Evolutionary conservation across 2,113 vertebrate genomes (phyloP).

Genomic region (Dolichotis patagonum): DNA sequence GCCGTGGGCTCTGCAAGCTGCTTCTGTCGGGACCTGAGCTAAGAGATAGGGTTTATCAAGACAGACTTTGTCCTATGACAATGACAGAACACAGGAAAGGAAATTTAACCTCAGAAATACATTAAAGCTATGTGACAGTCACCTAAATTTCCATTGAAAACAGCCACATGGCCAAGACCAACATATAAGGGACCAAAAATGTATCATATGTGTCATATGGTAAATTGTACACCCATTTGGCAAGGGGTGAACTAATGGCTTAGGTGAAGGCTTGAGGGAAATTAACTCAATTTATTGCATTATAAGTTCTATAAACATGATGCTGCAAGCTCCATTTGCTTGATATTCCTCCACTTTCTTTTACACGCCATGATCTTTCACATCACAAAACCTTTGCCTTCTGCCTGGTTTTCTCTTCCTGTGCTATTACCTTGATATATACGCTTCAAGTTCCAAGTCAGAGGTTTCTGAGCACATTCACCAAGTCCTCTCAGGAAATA

Average conservation of each 20-base stretch:
- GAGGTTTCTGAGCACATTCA: background rate
- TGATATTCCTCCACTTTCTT: background rate
- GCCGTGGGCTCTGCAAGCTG: rapidly evolving
- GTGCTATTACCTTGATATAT: background rate
- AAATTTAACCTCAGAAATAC: background rate
- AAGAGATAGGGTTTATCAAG: background rate
- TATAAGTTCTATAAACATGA: background rate
- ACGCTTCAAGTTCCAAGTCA: background rate
- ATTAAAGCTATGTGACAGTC: background rate
- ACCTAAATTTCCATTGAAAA: background rate
- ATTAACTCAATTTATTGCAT: background rate
- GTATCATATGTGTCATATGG: rapidly evolving
- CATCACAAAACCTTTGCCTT: background rate
- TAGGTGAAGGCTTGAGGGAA: background rate
- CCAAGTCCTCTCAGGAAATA: background rate
- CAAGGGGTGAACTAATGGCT: background rate
- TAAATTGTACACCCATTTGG: background rate
- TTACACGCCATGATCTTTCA: background rate
- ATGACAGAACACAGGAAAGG: background rate
- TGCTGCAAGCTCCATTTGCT: background rate
- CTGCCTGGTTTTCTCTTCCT: background rate
- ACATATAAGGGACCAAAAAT: background rate
- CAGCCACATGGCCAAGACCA: background rate
- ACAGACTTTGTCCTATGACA: background rate
- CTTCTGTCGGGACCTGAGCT: background rate